phyloP scores from a whole-genome alignment of 1,140 invertebrate genomes.

The Drosophila carrolli region DNA sequence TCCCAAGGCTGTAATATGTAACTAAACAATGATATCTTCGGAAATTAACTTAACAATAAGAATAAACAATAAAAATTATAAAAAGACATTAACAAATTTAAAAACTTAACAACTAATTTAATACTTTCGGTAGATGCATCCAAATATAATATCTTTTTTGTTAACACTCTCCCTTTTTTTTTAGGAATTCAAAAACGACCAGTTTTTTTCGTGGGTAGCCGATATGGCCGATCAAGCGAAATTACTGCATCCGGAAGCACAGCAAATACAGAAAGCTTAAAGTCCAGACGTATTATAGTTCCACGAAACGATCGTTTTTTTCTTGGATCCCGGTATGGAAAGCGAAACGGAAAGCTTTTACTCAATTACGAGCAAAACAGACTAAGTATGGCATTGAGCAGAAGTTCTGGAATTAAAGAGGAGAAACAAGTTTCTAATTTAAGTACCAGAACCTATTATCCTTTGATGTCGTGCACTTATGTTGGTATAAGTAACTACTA shows the following conservation, averaged over 20 bases:
- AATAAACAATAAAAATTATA: too few relatives aligned
- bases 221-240: slow-evolving; percentile 76
- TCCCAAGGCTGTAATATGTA: too few relatives aligned
- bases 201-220: slow-evolving; percentile 81
- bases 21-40: too few relatives aligned
- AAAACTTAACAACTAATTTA: too few relatives aligned
- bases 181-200: slow-evolving; percentile 53
- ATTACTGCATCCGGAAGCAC: slow-evolving; percentile 15
- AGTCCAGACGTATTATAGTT: slow-evolving; percentile 59
- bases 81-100: too few relatives aligned
- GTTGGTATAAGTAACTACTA: neutral
- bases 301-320: slow-evolving; percentile 83
- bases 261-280: slow-evolving; percentile 26
- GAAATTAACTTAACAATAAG: too few relatives aligned
- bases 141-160: too few relatives aligned
- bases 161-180: neutral
- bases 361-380: neutral
- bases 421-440: neutral
- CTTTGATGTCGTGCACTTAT: too few relatives aligned
- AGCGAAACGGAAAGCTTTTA: slow-evolving; percentile 53
- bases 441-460: neutral
- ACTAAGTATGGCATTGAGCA: neutral
- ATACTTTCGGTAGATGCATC: too few relatives aligned
- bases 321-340: slow-evolving; percentile 81
- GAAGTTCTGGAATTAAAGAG: neutral